Evolutionary conservation across 1,140 invertebrate genomes (phyloP).

Genomic region (Eciton burchellii): DNA sequence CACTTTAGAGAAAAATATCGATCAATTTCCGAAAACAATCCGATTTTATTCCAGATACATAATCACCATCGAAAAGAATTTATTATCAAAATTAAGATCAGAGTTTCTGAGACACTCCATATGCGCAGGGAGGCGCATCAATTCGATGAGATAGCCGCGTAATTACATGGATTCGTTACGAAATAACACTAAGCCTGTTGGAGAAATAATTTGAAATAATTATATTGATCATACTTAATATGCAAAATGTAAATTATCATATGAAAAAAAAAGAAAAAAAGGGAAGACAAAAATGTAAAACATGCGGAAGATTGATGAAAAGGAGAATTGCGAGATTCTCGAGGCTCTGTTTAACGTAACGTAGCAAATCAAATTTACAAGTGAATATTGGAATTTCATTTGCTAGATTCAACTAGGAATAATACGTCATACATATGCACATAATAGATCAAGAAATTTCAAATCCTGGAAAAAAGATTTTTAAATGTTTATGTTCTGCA

Average conservation of each 20-base stretch:
- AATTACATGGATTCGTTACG: neutral
- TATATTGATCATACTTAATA: neutral
- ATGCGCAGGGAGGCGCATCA: conserved; percentile 28
- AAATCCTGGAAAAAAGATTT: neutral
- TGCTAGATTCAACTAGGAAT: too few species aligned
- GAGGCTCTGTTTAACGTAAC: neutral
- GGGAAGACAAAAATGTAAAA: neutral
- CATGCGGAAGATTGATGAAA: neutral
- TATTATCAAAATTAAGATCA: conserved; percentile 18
- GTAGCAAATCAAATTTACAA: neutral
- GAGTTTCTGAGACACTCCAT: neutral
- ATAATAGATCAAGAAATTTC: too few species aligned
- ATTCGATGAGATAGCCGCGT: neutral
- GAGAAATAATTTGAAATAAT: neutral
- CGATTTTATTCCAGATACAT: neutral
- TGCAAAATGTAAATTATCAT: neutral
- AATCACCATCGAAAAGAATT: neutral
- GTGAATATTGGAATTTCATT: too few species aligned
- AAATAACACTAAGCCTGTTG: neutral
- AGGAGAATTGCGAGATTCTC: neutral
- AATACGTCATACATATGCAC: too few species aligned
- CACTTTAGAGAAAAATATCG: conserved; percentile 10
- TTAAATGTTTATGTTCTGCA: neutral
- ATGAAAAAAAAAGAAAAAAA: neutral
- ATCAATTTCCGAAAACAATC: neutral